phyloP scores from a whole-genome alignment of 1,140 invertebrate genomes.

The Apocrypta bakeri region DNA sequence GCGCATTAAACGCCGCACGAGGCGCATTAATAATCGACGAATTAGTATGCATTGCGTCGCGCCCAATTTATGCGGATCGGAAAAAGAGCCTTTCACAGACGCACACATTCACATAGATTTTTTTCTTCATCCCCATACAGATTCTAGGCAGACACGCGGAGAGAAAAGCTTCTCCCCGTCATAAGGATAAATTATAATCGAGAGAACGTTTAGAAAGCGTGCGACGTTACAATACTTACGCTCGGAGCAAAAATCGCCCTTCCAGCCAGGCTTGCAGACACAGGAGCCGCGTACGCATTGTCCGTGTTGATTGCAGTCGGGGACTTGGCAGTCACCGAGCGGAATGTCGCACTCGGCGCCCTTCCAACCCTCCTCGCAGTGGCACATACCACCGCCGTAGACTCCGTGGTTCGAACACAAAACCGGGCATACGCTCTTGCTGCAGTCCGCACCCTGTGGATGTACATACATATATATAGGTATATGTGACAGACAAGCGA shows the following conservation, averaged over 20 bases:
- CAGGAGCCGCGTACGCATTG: constrained; percentile 92
- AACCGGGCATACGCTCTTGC: constrained; percentile 93
- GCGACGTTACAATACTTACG: constrained; percentile 76
- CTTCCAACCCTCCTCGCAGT: constrained; percentile 98
- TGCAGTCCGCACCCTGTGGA: constrained; percentile 74
- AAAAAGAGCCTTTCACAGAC: neutral
- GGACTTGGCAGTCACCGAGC: constrained; percentile 91
- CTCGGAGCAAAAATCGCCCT: constrained; percentile 88
- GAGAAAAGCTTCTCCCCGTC: constrained; percentile 12
- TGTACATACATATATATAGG: neutral
- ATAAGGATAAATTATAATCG: constrained; percentile 18
- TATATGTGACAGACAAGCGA: neutral
- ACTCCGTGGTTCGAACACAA: constrained; percentile 97
- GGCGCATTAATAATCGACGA: constrained; percentile 32
- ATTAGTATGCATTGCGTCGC: constrained; percentile 38
- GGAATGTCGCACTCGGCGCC: constrained; percentile 96
- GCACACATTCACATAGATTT: neutral
- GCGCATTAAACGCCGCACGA: neutral
- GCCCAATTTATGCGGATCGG: constrained; percentile 36
- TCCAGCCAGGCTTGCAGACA: constrained; percentile 92
- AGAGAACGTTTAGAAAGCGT: neutral
- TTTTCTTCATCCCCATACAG: neutral
- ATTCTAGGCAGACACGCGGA: neutral
- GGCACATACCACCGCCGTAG: constrained; percentile 95
- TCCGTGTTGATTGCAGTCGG: constrained; percentile 94